Base-by-base conservation (phyloP, 1,140 invertebrate genomes). In the Lithobius niger region DNA sequence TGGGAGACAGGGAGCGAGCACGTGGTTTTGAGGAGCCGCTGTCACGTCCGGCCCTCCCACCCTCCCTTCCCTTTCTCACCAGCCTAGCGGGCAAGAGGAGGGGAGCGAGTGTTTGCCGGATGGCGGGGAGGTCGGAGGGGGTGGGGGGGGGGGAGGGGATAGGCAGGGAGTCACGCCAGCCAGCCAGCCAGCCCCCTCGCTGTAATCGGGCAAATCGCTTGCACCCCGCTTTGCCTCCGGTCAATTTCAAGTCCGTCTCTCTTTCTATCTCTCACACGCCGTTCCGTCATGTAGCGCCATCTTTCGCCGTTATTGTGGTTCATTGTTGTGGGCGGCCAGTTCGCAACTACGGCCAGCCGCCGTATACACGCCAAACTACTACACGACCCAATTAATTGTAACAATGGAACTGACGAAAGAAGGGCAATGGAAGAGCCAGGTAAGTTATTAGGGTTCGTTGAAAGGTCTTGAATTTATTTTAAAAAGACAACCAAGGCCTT, bases 151-250 rank as follows among this genome's bases (percentile, higher is more conserved):
- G 44, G 44, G 44, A 47, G 19, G 6, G 44, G 21, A 47, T 47
- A 6, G 44, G 21, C 13, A 47, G 44, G 6, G 44, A 36, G n/a
- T 10, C n/a, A 36, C n/a, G 31, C 13, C 44, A 47, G 44, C 10
- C 44, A 15, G 6, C 6, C 44, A 22, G 44, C 24, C 48, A 50
- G n/a, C 48, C 48, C 25, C 27, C 48, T 50, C 24, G 24, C 19
- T 50, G 24, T 50, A 52, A 52, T 40, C 51, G 27, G 51, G 21
- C 51, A 52, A 40, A 28, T 52, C 31, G 31, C n/a, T 31, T 26
- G 48, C 22, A 26, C 24, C 48, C 19, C 10, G 48, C 27, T 50
- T 22, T 26, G 3, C 48, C 48, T 52, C 27, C 51, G 51, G 27
- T 28, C 51, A 36, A 52, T 40, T 28, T 27, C 51, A 28, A 40